Evolutionary conservation across 2,888 invertebrate genomes (phyloP), one percentile per base, ranked within the genome.

Genomic region (Deilephila porcellus): DNA sequence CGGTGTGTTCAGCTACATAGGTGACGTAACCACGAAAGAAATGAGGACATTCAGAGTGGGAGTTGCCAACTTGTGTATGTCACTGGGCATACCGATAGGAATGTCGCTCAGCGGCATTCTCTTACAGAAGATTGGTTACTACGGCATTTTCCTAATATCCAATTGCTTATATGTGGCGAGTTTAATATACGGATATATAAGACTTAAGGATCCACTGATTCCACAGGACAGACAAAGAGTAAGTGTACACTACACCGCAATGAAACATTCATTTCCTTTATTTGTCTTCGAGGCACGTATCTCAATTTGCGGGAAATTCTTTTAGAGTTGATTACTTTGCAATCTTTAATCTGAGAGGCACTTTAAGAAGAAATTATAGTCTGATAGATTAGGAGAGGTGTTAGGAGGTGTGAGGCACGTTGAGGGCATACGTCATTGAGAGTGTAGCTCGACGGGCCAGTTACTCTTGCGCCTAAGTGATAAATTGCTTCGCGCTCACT

Each of bases 21-120:
- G 96, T 82, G 96, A 96, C 81, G 94, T 96, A 76, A 95, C 96
- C 3, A 94, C 94, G 37, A 93, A 94, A 79, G 95, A 96, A 85
- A 95, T 95, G 84, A 95, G 96, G 83, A 96, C 96, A 77, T 91
- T 95, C 77, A 87, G 96, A 84, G 95, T 97, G 75, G 96, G 96
- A 74, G 94, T 96, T 67, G 93, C 96, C 75, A 96, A 96, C 86
- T 91, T 96, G 76, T 96, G 96, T 87, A 94, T 95, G 86, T 96
- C 96, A 74, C 87, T 96, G n/a, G 96, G 96, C 45, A 95, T 95
- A 76, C 95, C 96, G 17, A 82, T 96, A 56, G 96, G 96, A 25
- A 95, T 95, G 86, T 95, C 95, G 32, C 81, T 95, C 34, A 95
- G 96, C 78, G 96, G 96, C 25, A 91, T 95, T 73, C 85, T 96